Conservation (phyloP, 2,113 vertebrate species). For the cattle (Bos taurus) region ARS-UCD2.0 NC_082638.1:7890501-7891000, state of each 20-base stretch:
- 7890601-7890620: rapidly evolving
- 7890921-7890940: too few relatives aligned
- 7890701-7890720: background rate
- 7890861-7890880: background rate
- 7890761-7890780: too few relatives aligned
- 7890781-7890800: background rate
- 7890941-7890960: too few relatives aligned
- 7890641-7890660: background rate
- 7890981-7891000: too few relatives aligned
- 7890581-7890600: too few relatives aligned
- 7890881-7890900: too few relatives aligned
- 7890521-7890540: rapidly evolving
- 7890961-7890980: too few relatives aligned
- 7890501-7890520: rapidly evolving
- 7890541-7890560: rapidly evolving
- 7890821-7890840: too few relatives aligned
- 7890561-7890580: rapidly evolving
- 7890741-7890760: too few relatives aligned
- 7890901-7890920: too few relatives aligned
- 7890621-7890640: too few relatives aligned
- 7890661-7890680: background rate
- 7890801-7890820: background rate
- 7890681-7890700: background rate
- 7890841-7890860: too few relatives aligned
- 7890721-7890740: background rate